A percentile compares a stretch with the other conserved stretches of the same genome.
Evolutionary conservation across 2,113 vertebrate genomes (phyloP).

Genomic region (Boulengeromyrus knoepffleri): DNA sequence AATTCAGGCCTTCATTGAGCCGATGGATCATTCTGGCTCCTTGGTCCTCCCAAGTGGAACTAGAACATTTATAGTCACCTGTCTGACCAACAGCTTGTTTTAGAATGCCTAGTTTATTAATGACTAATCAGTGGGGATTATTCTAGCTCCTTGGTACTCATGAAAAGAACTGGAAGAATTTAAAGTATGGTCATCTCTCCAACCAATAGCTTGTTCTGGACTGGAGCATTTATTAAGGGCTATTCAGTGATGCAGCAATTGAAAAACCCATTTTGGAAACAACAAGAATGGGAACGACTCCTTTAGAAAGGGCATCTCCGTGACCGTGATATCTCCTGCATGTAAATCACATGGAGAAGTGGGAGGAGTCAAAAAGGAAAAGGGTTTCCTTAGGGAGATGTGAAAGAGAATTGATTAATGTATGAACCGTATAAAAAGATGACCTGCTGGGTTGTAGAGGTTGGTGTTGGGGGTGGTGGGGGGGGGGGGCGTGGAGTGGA

Average conservation of each 20-base stretch:
- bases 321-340: conserved; percentile 32
- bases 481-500: background rate
- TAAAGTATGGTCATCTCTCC: background rate
- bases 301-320: conserved; percentile 31
- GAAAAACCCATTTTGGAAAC: conserved; percentile 29
- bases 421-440: conserved; percentile 30
- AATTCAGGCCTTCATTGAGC: background rate
- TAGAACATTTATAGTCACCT: background rate
- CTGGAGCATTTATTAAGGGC: background rate
- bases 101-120: conserved; percentile 36
- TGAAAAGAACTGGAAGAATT: conserved; percentile 28
- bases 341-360: conserved; percentile 26
- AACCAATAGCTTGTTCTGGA: background rate
- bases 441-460: conserved; percentile 20
- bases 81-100: conserved; percentile 1
- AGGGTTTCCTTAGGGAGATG: conserved; percentile 14
- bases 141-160: background rate
- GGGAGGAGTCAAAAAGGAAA: background rate
- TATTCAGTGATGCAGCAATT: background rate
- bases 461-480: background rate
- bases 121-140: conserved; percentile 39
- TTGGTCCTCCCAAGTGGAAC: background rate
- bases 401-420: conserved; percentile 41
- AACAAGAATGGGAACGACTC: conserved; percentile 8
- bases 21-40: background rate